phyloP scores from a whole-genome alignment of 37 sponge, comb jelly and placozoan genomes.

The Lycopodina hypogea region DNA sequence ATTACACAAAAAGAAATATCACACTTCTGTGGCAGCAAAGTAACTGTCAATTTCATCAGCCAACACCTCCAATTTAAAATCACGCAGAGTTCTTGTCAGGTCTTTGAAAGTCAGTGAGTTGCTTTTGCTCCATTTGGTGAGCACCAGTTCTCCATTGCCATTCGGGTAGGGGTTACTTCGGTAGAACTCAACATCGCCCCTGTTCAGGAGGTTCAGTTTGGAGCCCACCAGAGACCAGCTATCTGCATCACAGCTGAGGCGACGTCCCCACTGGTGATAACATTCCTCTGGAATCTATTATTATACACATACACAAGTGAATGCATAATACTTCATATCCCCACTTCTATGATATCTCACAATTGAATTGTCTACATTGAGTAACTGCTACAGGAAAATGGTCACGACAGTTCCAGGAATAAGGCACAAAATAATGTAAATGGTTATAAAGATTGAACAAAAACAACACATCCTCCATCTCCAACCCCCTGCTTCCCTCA shows the following conservation, averaged over 20 bases:
- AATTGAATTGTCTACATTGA: too few species aligned
- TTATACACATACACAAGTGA: too few species aligned
- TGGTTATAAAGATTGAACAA: too few species aligned
- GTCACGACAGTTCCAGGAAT: too few species aligned
- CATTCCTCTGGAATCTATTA: constrained; percentile 10
- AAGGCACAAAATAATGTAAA: too few species aligned
- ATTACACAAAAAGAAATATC: not conserved
- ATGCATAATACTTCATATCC: too few species aligned
- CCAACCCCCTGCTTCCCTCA: too few species aligned
- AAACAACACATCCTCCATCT: too few species aligned
- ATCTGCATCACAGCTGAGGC: constrained; percentile 2
- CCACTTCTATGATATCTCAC: too few species aligned
- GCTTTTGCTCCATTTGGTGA: constrained; percentile 50
- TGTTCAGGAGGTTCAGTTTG: constrained; percentile 26
- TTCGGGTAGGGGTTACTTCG: not conserved
- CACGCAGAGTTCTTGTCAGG: constrained; percentile 1
- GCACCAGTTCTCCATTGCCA: constrained; percentile 29
- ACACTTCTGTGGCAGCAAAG: constrained; percentile 1
- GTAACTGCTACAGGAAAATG: too few species aligned
- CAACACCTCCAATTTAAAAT: not conserved
- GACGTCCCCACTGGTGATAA: not conserved
- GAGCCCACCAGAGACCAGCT: constrained; percentile 34
- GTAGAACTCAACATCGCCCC: constrained; percentile 25
- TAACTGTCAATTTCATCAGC: constrained; percentile 9
- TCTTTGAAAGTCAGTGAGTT: constrained; percentile 19